Percentiles rank a stretch among this genome's conserved stretches.
Evolutionary conservation across 2,113 vertebrate species (phyloP).

Genomic region (Eclectus roratus): DNA sequence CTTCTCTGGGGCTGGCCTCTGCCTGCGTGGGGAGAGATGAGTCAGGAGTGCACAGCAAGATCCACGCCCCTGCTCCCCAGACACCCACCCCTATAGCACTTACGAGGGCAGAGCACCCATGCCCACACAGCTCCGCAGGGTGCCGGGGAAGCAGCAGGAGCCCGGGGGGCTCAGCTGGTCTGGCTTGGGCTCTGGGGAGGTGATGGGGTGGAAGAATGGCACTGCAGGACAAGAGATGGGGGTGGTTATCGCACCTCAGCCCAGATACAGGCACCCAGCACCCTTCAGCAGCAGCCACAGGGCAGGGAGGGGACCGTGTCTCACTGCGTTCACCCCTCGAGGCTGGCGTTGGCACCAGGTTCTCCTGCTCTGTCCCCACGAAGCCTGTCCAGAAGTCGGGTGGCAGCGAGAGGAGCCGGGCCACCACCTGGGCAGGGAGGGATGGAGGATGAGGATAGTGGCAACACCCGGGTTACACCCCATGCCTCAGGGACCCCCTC

Average conservation of each 20-base stretch:
- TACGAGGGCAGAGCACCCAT: constrained; percentile 44
- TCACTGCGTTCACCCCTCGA: rapidly evolving
- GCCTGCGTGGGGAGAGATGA: constrained; percentile 30
- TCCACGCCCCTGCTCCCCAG: background rate
- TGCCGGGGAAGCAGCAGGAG: constrained; percentile 60
- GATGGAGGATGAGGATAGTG: background rate
- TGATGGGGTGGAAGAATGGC: constrained; percentile 64
- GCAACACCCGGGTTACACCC: rapidly evolving
- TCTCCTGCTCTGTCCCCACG: constrained; percentile 42
- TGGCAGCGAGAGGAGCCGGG: constrained; percentile 74
- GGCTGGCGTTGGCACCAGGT: background rate
- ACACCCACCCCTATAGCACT: background rate
- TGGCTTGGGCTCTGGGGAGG: constrained; percentile 68
- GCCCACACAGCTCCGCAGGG: constrained; percentile 57
- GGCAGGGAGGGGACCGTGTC: background rate
- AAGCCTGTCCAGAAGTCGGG: constrained; percentile 76
- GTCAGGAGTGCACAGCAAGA: background rate
- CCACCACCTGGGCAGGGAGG: constrained; percentile 74
- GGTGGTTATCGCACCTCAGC: rapidly evolving
- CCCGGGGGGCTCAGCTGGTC: constrained; percentile 8
- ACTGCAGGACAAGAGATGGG: background rate
- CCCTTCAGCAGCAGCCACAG: background rate
- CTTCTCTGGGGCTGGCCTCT: background rate
- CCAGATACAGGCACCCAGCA: rapidly evolving
- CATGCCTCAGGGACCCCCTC: rapidly evolving